Evolutionary conservation across 2,888 invertebrate species (phyloP), one percentile per base, ranked within the genome.

Genomic region (Noctua comes): DNA sequence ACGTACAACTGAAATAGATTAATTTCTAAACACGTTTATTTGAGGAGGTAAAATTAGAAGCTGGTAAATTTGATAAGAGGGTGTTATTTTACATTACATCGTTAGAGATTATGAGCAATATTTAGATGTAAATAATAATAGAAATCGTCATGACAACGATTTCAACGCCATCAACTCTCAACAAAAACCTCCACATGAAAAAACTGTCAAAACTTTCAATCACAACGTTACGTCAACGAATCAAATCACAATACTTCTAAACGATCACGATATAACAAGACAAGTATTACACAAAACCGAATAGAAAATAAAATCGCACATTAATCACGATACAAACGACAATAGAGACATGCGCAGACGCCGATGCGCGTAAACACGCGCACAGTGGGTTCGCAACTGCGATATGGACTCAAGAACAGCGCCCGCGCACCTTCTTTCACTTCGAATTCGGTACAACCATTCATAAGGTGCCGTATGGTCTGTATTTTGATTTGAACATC

Each of bases 361-460:
- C 89, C 88, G 90, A 91, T 94, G 93, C 94, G 95, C 93, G 94
- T 92, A 90, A 88, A 92, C 94, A 90, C 90, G 90, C 95, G 93
- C 93, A 93, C 89, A 93, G 94, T 90, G 89, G 88, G 91, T 92
- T 93, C 91, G 92, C 93, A 93, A 95, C 95, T 94, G 93, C 87
- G 90, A 86, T 85, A 87, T 74, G 75, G 82, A 76, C 79, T 76
- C 77, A 77, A 84, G 86, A 85, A 88, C 87, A 82, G 89, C 90
- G 92, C 92, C 88, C 88, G 90, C 93, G 92, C 91, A 90, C 88
- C 90, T 75, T 96, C 96, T 96, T 96, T 96, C 96, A 95, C 96
- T 95, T 93, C 86, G 87, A 90, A 90, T 91, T 90, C 90, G 88
- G 88, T 77, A 75, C 86, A 85, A 57, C 73, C 83, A 88, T 88